Percentiles rank a stretch among this genome's conserved stretches.
Conservation (phyloP, 2,113 vertebrate species). For the Gnathonemus echidnorhynchus region DNA sequence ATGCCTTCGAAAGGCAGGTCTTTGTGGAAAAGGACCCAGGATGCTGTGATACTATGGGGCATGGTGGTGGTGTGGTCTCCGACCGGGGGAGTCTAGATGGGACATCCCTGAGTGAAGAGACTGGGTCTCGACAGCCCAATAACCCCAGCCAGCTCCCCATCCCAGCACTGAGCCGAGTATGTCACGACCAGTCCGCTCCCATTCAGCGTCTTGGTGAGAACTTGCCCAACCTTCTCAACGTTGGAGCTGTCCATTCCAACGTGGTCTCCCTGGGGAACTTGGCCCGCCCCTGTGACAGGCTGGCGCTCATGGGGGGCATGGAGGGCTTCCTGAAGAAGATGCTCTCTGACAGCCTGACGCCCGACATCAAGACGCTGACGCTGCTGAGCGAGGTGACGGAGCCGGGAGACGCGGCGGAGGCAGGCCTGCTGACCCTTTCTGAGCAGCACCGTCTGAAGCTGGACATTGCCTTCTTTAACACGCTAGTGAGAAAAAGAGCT, state of each 20-base stretch:
- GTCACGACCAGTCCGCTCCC: background rate
- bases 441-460: slow-evolving; percentile 62
- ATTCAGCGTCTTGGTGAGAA: background rate
- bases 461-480: slow-evolving; percentile 80
- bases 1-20: slow-evolving; percentile 65
- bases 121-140: background rate
- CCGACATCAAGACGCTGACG: slow-evolving; percentile 75
- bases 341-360: slow-evolving; percentile 56
- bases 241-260: background rate
- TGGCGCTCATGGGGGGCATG: slow-evolving; percentile 77
- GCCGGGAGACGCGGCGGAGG: slow-evolving; percentile 52
- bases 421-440: slow-evolving; percentile 60
- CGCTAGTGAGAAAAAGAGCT: slow-evolving; percentile 69
- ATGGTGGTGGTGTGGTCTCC: background rate
- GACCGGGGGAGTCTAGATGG: background rate
- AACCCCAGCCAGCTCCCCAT: background rate
- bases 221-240: slow-evolving; percentile 71
- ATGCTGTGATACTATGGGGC: background rate
- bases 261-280: slow-evolving; percentile 69
- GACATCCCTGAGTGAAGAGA: background rate
- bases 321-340: slow-evolving; percentile 78
- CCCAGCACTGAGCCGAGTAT: background rate
- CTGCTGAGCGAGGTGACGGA: slow-evolving; percentile 73
- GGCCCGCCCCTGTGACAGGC: slow-evolving; percentile 51
- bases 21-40: slow-evolving; percentile 40